A percentile compares a stretch with the other conserved stretches of the same genome.
Evolutionary conservation across 37 sponge, comb jelly and placozoan species (phyloP).

Genomic region (Aplysina aerophoba): DNA sequence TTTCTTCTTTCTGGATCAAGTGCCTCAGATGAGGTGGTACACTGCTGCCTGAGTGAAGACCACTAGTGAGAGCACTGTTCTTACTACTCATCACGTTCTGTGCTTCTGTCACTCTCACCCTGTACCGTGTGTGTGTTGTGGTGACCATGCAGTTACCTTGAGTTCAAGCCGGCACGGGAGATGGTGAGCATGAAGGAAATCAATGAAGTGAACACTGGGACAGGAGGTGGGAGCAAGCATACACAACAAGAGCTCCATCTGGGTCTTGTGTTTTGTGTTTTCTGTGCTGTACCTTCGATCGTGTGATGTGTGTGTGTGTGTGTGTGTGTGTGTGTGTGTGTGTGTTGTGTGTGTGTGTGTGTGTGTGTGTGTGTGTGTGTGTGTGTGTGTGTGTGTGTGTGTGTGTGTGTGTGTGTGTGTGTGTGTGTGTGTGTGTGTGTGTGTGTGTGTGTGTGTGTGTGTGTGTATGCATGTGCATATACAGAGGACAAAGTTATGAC

Average conservation of each 20-base stretch:
- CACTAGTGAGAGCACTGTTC: conserved; percentile 25
- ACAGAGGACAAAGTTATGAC: neutral
- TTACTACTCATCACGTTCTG: too few species aligned
- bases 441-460: too few species aligned
- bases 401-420: neutral
- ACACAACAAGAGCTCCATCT: too few species aligned
- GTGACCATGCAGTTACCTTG: conserved; percentile 51
- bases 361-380: neutral
- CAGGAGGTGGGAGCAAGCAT: neutral
- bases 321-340: neutral
- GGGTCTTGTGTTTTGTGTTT: too few species aligned
- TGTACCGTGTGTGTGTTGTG: conserved; percentile 39
- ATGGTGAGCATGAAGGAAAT: conserved; percentile 32
- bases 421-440: too few species aligned
- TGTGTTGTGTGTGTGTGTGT: neutral
- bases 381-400: neutral
- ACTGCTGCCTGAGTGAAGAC: conserved; percentile 26
- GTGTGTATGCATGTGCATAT: neutral
- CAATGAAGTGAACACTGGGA: neutral
- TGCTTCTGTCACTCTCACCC: too few species aligned
- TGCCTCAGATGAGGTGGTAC: neutral
- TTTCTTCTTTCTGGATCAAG: neutral
- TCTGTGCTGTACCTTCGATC: too few species aligned
- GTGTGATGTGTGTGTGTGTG: too few species aligned
- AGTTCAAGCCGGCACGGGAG: conserved; percentile 24